Percentiles rank a stretch among this genome's conserved stretches.
phyloP scores from a whole-genome alignment of 2,888 invertebrate species.

The Mimumesa dahlbomi region DNA sequence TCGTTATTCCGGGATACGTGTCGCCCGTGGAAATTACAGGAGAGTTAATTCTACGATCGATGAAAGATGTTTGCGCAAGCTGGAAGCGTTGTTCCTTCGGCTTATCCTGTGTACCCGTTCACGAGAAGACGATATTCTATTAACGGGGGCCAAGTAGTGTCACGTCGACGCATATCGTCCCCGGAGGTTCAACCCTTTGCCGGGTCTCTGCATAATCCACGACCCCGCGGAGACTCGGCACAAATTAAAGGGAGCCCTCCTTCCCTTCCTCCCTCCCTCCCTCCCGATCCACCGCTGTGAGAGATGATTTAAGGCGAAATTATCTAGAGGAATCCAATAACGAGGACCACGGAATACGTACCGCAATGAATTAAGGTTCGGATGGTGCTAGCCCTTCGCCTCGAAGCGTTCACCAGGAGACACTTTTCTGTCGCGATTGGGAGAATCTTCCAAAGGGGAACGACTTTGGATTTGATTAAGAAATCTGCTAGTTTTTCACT shows the following conservation, averaged over 20 bases:
- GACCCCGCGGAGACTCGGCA: conserved; percentile 73
- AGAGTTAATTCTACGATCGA: too few relatives aligned
- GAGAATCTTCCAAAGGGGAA: too few relatives aligned
- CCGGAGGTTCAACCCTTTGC: conserved; percentile 79
- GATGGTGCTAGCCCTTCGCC: too few relatives aligned
- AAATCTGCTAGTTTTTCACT: too few relatives aligned
- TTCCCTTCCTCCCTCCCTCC: conserved; percentile 19
- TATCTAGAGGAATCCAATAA: conserved; percentile 79
- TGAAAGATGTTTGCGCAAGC: too few relatives aligned
- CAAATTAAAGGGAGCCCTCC: conserved; percentile 75
- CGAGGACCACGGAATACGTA: conserved; percentile 71
- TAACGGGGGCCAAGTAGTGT: conserved; percentile 73
- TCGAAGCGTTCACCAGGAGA: too few relatives aligned
- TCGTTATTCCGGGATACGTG: too few relatives aligned
- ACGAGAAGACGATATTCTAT: conserved; percentile 69
- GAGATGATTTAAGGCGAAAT: conserved; percentile 78
- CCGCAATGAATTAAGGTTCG: conserved; percentile 74
- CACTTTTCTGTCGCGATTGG: too few relatives aligned
- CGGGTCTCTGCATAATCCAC: conserved; percentile 73
- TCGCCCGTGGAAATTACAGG: too few relatives aligned
- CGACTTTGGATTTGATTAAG: too few relatives aligned
- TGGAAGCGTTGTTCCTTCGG: too few relatives aligned
- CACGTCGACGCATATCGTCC: conserved; percentile 75
- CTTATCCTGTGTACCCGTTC: conserved; percentile 52
- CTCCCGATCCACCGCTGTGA: conserved; percentile 25